phyloP scores from a whole-genome alignment of 2,113 vertebrate genomes.

The Procavia capensis region DNA sequence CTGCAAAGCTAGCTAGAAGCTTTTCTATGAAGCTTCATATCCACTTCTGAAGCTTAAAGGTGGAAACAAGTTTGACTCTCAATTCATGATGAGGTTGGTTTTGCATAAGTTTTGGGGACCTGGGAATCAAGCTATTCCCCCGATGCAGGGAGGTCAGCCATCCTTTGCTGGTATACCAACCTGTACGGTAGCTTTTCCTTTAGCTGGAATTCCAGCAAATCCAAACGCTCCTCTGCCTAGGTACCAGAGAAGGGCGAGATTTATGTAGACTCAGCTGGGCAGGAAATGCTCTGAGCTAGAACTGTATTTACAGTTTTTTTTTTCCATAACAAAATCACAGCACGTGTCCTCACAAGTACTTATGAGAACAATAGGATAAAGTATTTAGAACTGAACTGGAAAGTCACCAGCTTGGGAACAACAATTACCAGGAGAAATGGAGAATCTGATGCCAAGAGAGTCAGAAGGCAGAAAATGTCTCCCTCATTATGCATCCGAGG shows the following conservation, averaged over 20 bases:
- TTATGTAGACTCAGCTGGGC: constrained; percentile 61
- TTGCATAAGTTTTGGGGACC: not conserved
- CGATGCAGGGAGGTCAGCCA: not conserved
- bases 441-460: constrained; percentile 25
- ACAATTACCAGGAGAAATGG: constrained; percentile 28
- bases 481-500: not conserved
- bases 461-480: constrained; percentile 8
- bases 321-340: constrained; percentile 68
- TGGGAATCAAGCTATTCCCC: not conserved
- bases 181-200: constrained; percentile 40
- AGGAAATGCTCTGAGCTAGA: constrained; percentile 69
- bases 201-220: constrained; percentile 39
- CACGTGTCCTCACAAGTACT: constrained; percentile 59
- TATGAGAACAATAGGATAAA: constrained; percentile 68
- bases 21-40: not conserved
- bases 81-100: not conserved
- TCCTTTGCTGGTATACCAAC: not conserved
- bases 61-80: not conserved
- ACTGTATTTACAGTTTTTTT: constrained; percentile 56
- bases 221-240: constrained; percentile 13
- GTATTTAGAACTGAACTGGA: constrained; percentile 64
- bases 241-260: constrained; percentile 50
- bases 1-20: constrained; percentile 17
- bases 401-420: constrained; percentile 26
- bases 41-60: not conserved